Conservation (phyloP, 2,113 vertebrate species). For the Steatornis caripensis region DNA sequence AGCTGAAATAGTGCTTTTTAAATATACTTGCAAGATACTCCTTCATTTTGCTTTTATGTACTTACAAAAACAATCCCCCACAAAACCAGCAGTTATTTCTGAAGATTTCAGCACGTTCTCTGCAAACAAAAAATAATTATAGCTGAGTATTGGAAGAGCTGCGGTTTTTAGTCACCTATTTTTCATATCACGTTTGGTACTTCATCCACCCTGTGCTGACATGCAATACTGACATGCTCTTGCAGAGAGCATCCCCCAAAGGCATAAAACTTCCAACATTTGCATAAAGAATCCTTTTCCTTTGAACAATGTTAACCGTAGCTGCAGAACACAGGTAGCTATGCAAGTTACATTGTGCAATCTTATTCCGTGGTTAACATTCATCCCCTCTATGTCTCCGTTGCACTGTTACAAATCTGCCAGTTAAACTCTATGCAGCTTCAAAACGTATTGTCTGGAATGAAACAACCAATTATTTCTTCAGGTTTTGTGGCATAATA, state of each 20-base stretch:
- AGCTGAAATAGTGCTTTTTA: conserved; percentile 32
- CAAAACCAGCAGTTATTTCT: conserved; percentile 18
- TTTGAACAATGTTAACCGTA: neutral
- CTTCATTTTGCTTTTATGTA: conserved; percentile 3
- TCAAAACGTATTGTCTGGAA: conserved; percentile 76
- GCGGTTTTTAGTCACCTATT: neutral
- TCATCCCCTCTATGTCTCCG: conserved; percentile 34
- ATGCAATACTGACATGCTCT: neutral
- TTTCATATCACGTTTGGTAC: neutral
- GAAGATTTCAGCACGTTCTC: neutral
- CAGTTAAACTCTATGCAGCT: conserved; percentile 68
- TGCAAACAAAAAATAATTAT: conserved; percentile 48
- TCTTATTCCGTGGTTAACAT: neutral
- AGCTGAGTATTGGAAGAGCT: neutral
- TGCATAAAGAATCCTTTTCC: neutral
- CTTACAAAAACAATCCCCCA: conserved; percentile 18
- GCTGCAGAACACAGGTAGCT: neutral
- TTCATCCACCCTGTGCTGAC: neutral
- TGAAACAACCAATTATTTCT: conserved; percentile 81
- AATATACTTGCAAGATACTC: conserved; percentile 23
- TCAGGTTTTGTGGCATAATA: conserved; percentile 84
- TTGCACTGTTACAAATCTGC: conserved; percentile 67
- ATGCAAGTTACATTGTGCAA: neutral
- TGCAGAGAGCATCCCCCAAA: conserved; percentile 6
- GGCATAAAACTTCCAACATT: neutral